Base-by-base conservation (phyloP, 1,140 invertebrate species). In the Macrosteles quadrilineatus region DNA sequence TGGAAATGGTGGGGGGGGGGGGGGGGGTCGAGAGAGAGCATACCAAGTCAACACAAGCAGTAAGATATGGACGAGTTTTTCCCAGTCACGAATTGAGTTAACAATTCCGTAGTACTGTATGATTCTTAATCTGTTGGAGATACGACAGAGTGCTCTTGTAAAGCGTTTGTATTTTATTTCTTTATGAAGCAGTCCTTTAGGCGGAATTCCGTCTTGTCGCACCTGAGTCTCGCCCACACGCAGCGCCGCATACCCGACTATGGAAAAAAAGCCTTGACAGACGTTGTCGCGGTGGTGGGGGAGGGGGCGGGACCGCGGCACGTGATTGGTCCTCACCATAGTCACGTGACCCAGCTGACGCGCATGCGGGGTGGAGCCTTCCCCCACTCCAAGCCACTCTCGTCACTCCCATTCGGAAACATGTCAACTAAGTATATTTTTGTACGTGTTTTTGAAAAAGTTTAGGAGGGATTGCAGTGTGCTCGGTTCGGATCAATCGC, bases 401-500 rank as follows among this genome's bases (percentile, higher is more conserved):
- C 55, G 68, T 45, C 66, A 47, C 66, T 29, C 66, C 57, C 67
- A 59, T 69, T 64, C 62, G 55, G 68, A 69, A 69, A 69, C 68
- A 69, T 69, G 68, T 69, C 68, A 64, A 64, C 68, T 64, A 64
- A 69, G 57, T 69, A 69, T 69, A 69, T 69, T 69, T 69, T 69
- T 74, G 73, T 74, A 69, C 71, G 72, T 76, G 74, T 76, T 74
- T 76, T 76, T 75, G 75, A 75, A 75, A 76, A 76, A 75, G 72
- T 74, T 69, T 69, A 69, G 67, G 68, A 69, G 68, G 67, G 57
- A 69, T 64, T 69, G 53, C 68, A 55, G 67, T 59, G 73, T 72
- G 72, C 71, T 73, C 73, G 70, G 70, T 71, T 71, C 72, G 77
- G 78, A 79, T 79, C 78, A 79, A 79, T 79, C 78, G 77, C 74